These are phyloP conservation scores for Pampus argenteus DNA, from an alignment of 2,797 vertebrate species.

Conservation along the genomic window DNA sequence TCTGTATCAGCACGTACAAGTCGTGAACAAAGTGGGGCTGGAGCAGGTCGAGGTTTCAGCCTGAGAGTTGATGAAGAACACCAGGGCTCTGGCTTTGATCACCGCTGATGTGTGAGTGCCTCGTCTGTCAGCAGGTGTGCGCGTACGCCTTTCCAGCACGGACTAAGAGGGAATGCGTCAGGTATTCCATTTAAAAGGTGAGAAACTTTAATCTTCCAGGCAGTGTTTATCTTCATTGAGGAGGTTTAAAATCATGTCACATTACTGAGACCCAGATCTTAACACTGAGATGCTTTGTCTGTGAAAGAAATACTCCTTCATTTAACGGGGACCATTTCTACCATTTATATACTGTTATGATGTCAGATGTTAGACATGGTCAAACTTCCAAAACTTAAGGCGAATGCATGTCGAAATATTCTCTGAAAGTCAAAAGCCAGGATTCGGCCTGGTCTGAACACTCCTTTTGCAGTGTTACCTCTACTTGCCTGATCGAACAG, in stretches of 20 bases:
- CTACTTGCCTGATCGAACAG: not conserved
- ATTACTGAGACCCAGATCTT: constrained; percentile 1
- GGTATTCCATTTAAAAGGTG: constrained; percentile 59
- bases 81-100: constrained; percentile 72
- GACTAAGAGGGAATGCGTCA: constrained; percentile 61
- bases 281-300: constrained; percentile 34
- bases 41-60: constrained; percentile 58
- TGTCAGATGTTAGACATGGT: not conserved
- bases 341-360: not conserved
- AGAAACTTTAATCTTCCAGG: constrained; percentile 52
- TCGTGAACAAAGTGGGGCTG: constrained; percentile 65
- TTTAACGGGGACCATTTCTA: not conserved
- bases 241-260: constrained; percentile 42
- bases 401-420: too few species aligned
- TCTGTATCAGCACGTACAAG: constrained; percentile 62
- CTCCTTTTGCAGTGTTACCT: too few species aligned
- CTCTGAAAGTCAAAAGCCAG: too few species aligned
- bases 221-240: constrained; percentile 57
- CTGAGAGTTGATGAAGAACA: constrained; percentile 68
- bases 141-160: constrained; percentile 46
- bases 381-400: not conserved
- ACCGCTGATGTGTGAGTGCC: constrained; percentile 58
- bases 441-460: too few species aligned
- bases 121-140: constrained; percentile 73
- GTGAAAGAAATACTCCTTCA: not conserved